These are phyloP conservation scores for Bubo scandiacus DNA, from an alignment of 2,113 vertebrate genomes.

Conservation along the genomic window DNA sequence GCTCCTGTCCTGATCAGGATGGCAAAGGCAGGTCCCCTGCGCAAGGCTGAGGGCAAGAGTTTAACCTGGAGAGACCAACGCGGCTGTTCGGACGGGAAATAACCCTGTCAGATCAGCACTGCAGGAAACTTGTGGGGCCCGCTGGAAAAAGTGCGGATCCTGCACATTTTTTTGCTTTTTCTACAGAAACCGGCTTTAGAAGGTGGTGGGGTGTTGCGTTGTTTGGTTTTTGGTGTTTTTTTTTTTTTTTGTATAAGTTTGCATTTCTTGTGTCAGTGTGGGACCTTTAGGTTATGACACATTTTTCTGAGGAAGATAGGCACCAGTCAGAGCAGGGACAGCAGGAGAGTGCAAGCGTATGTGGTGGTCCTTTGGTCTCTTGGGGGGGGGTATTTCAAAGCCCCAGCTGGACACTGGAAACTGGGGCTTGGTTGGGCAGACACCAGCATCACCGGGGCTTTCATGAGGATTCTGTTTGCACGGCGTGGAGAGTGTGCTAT, in stretches of 20 bases:
- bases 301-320: not conserved
- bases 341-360: fast-evolving
- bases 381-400: not conserved
- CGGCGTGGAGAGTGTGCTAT: fast-evolving
- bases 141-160: slow-evolving; percentile 52
- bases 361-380: not conserved
- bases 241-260: not conserved
- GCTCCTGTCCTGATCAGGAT: fast-evolving
- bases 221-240: not conserved
- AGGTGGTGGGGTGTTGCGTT: not conserved
- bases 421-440: not conserved
- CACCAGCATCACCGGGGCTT: not conserved
- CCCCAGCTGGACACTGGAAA: not conserved
- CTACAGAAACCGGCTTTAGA: slow-evolving; percentile 8
- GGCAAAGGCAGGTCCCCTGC: not conserved
- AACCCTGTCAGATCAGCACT: not conserved
- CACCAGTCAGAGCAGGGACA: not conserved
- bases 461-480: not conserved
- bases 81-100: not conserved
- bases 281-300: not conserved
- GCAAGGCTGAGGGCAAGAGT: not conserved
- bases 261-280: not conserved
- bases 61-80: not conserved
- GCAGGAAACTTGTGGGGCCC: slow-evolving; percentile 44
- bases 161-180: slow-evolving; percentile 57